phyloP scores from a whole-genome alignment of 1,140 invertebrate species.

The Anthonomus grandis region DNA sequence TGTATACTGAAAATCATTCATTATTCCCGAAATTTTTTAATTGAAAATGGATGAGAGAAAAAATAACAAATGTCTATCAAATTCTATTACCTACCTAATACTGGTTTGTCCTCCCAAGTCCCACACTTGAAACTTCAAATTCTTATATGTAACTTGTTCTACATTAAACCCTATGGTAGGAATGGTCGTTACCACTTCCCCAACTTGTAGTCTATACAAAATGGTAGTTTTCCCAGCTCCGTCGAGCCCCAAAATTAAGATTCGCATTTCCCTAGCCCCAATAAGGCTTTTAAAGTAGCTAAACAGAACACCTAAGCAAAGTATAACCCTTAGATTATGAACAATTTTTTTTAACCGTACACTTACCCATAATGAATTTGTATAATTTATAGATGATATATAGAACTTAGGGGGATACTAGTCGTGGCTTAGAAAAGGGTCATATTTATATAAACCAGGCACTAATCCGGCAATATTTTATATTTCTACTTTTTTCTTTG shows the following conservation, averaged over 20 bases:
- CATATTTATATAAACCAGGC: conserved; percentile 2
- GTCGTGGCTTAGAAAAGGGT: conserved; percentile 10
- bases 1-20: too few species aligned
- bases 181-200: conserved; percentile 99
- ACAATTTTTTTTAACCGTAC: neutral
- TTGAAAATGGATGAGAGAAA: too few species aligned
- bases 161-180: conserved; percentile 98
- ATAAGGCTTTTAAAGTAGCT: conserved; percentile 93
- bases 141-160: conserved; percentile 95
- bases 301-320: conserved; percentile 83
- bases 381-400: conserved; percentile 1
- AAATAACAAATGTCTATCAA: too few species aligned
- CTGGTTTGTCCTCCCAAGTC: conserved; percentile 98
- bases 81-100: conserved; percentile 59
- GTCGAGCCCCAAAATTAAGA: conserved; percentile 96
- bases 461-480: neutral
- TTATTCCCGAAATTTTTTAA: too few species aligned
- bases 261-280: conserved; percentile 94
- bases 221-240: conserved; percentile 99
- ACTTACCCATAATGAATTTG: conserved; percentile 7
- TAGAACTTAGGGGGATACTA: neutral
- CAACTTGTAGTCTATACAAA: conserved; percentile 96
- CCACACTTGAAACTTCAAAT: conserved; percentile 97
- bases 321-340: conserved; percentile 9
- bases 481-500: neutral